Percentiles rank a stretch among this genome's conserved stretches.
phyloP scores from a whole-genome alignment of 23 tunicate genomes.

The Styela clava region DNA sequence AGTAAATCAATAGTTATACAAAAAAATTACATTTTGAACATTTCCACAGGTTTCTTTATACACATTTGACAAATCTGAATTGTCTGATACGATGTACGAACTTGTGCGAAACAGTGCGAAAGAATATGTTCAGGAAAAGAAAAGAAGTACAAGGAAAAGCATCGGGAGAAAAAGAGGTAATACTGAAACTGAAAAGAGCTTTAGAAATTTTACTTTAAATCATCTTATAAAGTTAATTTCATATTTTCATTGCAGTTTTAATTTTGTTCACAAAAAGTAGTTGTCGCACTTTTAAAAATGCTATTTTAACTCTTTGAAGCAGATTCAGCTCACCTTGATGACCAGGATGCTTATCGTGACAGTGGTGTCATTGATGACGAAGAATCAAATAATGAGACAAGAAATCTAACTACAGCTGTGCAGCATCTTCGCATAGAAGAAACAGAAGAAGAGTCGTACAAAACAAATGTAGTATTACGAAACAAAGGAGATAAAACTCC shows the following conservation, averaged over 20 bases:
- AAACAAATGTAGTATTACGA: not conserved
- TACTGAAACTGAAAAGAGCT: no score
- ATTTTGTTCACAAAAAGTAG: no score
- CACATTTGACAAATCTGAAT: not conserved
- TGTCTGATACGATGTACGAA: slow-evolving; percentile 11
- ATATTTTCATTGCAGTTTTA: no score
- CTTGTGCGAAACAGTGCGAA: slow-evolving; percentile 29
- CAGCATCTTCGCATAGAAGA: slow-evolving; percentile 4
- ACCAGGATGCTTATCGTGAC: slow-evolving; percentile 36
- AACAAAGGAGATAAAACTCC: not conserved
- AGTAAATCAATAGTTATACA: no score
- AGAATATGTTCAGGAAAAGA: slow-evolving; percentile 28
- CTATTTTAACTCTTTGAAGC: not conserved
- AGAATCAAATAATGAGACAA: not conserved
- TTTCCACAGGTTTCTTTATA: not conserved
- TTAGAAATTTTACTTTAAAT: no score
- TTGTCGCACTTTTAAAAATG: no score
- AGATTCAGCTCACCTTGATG: slow-evolving; percentile 16
- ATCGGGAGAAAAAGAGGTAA: slow-evolving; percentile 12
- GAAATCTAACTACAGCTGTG: not conserved
- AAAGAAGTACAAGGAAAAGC: slow-evolving; percentile 3
- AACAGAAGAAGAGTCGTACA: not conserved
- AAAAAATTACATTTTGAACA: no score
- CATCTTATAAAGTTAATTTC: no score
- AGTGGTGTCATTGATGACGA: slow-evolving; percentile 57